Base-by-base conservation (phyloP, 2,888 invertebrate species). In the Trichopria drosophilae region DNA sequence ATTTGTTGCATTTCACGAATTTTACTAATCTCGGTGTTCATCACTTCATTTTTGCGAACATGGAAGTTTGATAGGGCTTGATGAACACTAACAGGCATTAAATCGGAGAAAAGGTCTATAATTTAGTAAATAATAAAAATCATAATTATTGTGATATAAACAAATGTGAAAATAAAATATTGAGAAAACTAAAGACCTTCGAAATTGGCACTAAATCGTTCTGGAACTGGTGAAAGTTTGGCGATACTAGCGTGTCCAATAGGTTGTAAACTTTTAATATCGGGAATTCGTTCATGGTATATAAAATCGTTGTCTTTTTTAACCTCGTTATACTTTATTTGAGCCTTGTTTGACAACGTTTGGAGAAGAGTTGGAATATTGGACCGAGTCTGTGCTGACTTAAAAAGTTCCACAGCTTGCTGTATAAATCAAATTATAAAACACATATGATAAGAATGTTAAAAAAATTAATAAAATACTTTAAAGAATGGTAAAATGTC, bases 281-380 rank as follows among this genome's bases (percentile, higher is more conserved):
- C 94, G 0, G 97, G 96, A 67, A 99, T 85, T 73, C 93, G 86
- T 77, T 96, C 98, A 77, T 99, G 98, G 78, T 99, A 99, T 73
- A 99, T 98, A 76, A 98, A 97, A 80, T 99, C 94, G 77, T 99
- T 99, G 78, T 99, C 98, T 76, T 94, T 95, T 66, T 84, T 84
- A 0, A 93, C 95, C 64, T 89, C 88, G 1, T 84, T 83, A 54
- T 93, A 81, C 66, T 86, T 84, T 43, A 87, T 80, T 64, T 84
- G 82, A 3, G 86, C 86, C 61, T 83, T 85, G 53, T 78, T 81
- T 5, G 79, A 79, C 58, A 83, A 81, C 54, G 86, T 85, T 65
- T 83, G 80, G 61, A 84, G 83, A 36, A 84, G 76, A 26, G 70
- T 71, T 1, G 80, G 74, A 61, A 81, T 82, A 7, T 84, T 85